Base-by-base conservation (phyloP, 2,797 vertebrate species). In the Poeciliopsis gracilis region DNA sequence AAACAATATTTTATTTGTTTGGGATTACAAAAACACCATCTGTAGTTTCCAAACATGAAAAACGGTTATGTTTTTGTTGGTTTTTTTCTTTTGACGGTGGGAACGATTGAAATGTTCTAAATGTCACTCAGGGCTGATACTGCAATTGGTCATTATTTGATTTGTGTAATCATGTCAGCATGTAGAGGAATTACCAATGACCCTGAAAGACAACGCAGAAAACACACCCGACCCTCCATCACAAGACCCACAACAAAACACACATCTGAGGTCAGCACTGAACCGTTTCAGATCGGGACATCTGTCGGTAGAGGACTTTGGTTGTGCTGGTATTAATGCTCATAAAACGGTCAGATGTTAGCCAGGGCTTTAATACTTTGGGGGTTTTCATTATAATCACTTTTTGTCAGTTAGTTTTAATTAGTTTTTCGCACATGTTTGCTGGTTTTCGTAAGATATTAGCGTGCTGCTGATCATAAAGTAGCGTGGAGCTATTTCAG, bases 191-290 rank as follows among this genome's bases (percentile, higher is more conserved):
- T 36, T 28, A 25, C 67, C 66, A 55, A 25, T 70, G 25, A 46
- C 36, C 25, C 15, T 45, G n/a, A 23, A 61, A 45, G 16, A 74
- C 57, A 25, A 53, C 33, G 9, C 4, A 49, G 47, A 20, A 67
- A 69, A 79, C n/a, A 20, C 53, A n/a, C 43, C 55, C 25, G 47
- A 38, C 16, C 4, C 33, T 72, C n/a, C 20, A 49, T 87, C 88
- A 87, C 77, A 82, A 85, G 41, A 43, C 38, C 38, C 38, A 41
- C 38, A 41, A 9, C 38, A 41, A 41, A 41, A 41, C 38, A 41
- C 38, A 41, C 7, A 41, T 8, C 7, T 8, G 7, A 41, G 38
- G 38, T 1, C 38, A 8, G 38, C 1, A 41, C 38, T 8, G 38
- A 41, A 41, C 38, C 8, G 38, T 41, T 41, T 41, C 38, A 1